phyloP scores from a whole-genome alignment of 2,888 invertebrate species.

The Anodontia alba region DNA sequence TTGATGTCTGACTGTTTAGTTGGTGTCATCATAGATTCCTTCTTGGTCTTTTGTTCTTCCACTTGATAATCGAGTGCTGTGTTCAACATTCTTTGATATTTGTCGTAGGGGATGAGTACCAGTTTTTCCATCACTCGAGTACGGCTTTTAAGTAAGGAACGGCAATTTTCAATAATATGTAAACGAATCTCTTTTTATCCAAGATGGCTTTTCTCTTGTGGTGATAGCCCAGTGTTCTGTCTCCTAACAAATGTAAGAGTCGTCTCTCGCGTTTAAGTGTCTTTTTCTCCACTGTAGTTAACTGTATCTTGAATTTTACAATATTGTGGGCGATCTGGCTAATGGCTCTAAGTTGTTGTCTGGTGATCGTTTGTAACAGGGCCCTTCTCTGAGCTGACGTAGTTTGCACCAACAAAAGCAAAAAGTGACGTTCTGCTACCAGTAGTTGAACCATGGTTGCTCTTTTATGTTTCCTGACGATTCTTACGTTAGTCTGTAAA shows the following conservation, averaged over 20 bases:
- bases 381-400: constrained; percentile 24
- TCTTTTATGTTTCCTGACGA: neutral
- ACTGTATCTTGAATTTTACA: neutral
- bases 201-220: neutral
- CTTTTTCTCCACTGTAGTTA: neutral
- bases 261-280: neutral
- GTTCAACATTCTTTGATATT: constrained; percentile 24
- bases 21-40: neutral
- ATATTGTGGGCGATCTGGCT: constrained; percentile 25
- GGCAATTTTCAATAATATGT: neutral
- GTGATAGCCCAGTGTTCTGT: neutral
- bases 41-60: neutral
- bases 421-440: constrained; percentile 19
- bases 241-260: neutral
- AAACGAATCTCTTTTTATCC: neutral
- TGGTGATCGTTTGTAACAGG: constrained; percentile 30
- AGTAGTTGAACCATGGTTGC: constrained; percentile 25
- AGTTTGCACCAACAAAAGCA: constrained; percentile 18
- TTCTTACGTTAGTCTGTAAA: constrained; percentile 27
- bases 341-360: constrained; percentile 29
- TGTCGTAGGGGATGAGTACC: constrained; percentile 31
- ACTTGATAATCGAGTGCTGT: neutral
- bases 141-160: neutral
- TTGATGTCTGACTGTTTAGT: neutral
- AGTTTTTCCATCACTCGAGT: constrained; percentile 34